These are phyloP conservation scores for Tetraodon nigroviridis DNA, from an alignment of 2,113 vertebrate species.

Conservation along the genomic window DNA sequence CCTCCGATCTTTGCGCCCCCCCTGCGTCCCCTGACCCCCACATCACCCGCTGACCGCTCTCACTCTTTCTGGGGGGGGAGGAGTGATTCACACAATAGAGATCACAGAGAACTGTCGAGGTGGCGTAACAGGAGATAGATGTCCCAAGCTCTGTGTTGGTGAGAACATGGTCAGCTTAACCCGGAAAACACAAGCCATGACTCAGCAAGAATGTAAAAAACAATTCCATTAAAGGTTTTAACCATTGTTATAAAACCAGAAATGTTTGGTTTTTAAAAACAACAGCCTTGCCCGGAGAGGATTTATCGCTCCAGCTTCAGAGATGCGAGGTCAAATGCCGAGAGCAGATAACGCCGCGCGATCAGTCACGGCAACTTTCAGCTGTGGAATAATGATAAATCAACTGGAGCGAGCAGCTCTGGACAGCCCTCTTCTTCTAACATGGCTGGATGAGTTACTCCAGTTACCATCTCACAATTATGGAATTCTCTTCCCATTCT, in stretches of 20 bases:
- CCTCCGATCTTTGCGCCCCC: conserved; percentile 25
- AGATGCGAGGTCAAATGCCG: not conserved
- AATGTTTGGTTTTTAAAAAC: too few relatives aligned
- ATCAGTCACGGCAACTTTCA: too few relatives aligned
- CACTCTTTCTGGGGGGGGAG: conserved; percentile 12
- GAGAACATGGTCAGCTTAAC: not conserved
- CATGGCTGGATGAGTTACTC: too few relatives aligned
- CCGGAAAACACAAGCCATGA: conserved; percentile 3
- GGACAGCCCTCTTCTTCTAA: too few relatives aligned
- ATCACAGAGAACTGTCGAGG: conserved; percentile 29
- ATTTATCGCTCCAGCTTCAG: too few relatives aligned
- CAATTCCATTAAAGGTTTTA: not conserved
- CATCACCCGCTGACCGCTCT: conserved; percentile 43
- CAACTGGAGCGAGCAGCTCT: too few relatives aligned
- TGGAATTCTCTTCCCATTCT: too few relatives aligned
- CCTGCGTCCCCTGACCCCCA: conserved; percentile 44
- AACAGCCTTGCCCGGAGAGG: not conserved
- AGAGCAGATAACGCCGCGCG: not conserved
- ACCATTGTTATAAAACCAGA: too few relatives aligned
- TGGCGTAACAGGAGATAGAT: conserved; percentile 39
- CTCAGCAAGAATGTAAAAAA: conserved; percentile 4
- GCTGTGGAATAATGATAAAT: too few relatives aligned
- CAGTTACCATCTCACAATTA: too few relatives aligned
- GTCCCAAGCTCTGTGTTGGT: conserved; percentile 29
- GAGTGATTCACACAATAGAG: conserved; percentile 22